Evolutionary conservation across 2,888 invertebrate genomes (phyloP).

Genomic region (Epirrhoe tristata): DNA sequence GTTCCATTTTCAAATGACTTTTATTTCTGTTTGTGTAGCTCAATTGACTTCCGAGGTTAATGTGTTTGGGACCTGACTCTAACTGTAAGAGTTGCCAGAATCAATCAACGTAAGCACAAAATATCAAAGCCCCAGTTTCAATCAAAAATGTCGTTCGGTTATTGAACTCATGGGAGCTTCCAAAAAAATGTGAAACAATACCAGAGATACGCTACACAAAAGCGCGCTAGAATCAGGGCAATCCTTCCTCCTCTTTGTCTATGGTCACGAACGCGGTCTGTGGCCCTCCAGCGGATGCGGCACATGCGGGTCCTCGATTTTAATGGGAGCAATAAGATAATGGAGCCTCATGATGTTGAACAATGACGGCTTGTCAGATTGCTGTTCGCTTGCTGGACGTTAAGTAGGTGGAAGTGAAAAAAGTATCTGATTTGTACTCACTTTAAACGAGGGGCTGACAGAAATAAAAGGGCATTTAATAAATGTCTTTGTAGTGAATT

Average conservation of each 20-base stretch:
- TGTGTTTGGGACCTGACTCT: slow-evolving; percentile 24
- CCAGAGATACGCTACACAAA: slow-evolving; percentile 56
- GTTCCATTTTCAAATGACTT: slow-evolving; percentile 65
- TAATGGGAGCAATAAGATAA: slow-evolving; percentile 79
- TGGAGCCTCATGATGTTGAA: slow-evolving; percentile 65
- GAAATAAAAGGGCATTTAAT: slow-evolving; percentile 2
- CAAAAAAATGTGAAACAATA: slow-evolving; percentile 53
- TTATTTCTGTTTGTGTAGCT: slow-evolving; percentile 54
- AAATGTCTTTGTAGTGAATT: not conserved
- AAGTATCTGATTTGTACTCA: slow-evolving; percentile 20
- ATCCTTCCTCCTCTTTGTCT: slow-evolving; percentile 71
- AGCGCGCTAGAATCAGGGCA: slow-evolving; percentile 56
- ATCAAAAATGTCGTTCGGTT: slow-evolving; percentile 27
- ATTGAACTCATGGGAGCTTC: slow-evolving; percentile 48
- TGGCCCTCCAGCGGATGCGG: slow-evolving; percentile 72
- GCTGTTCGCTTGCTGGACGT: slow-evolving; percentile 47
- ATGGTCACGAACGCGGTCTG: slow-evolving; percentile 67
- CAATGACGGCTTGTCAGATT: slow-evolving; percentile 66
- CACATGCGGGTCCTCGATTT: slow-evolving; percentile 72
- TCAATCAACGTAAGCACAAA: not conserved
- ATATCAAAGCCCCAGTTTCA: not conserved
- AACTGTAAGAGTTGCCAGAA: not conserved
- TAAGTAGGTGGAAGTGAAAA: slow-evolving; percentile 44
- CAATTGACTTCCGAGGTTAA: slow-evolving; percentile 39
- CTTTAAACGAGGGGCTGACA: slow-evolving; percentile 11